Evolutionary conservation across 2,113 vertebrate species (phyloP).

Genomic region (Sphaerodactylus townsendi): DNA sequence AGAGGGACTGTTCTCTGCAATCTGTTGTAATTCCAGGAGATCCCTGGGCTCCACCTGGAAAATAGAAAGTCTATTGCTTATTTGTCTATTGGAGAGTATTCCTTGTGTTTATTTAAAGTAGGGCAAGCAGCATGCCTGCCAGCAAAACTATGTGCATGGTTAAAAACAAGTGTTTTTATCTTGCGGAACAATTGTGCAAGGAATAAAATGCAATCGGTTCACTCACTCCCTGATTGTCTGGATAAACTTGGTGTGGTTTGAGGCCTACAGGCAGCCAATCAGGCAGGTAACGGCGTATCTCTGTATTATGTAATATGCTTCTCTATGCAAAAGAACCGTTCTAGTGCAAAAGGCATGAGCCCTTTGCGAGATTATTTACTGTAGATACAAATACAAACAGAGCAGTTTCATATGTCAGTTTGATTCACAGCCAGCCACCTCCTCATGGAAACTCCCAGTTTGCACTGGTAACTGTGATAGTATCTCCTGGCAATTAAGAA

Average conservation of each 20-base stretch:
- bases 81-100: no score
- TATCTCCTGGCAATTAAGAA: constrained; percentile 2
- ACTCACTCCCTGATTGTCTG: neutral
- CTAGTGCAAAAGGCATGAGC: neutral
- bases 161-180: neutral
- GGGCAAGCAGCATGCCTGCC: neutral
- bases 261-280: neutral
- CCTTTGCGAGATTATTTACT: constrained; percentile 16
- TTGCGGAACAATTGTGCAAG: neutral
- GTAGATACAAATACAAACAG: constrained; percentile 16
- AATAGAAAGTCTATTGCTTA: no score
- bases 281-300: constrained; percentile 13
- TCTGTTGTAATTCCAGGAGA: no score
- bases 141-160: neutral
- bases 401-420: constrained; percentile 23
- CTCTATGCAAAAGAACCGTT: neutral
- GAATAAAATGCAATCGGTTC: neutral
- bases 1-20: no score
- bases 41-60: no score
- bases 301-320: constrained; percentile 1
- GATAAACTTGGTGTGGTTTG: neutral
- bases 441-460: constrained; percentile 23
- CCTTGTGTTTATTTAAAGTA: neutral
- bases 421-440: constrained; percentile 24
- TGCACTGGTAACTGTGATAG: constrained; percentile 8